Evolutionary conservation across 1,140 invertebrate genomes (phyloP), one percentile per base, ranked within the genome.

Genomic region (Zaprionus nigranus): DNA sequence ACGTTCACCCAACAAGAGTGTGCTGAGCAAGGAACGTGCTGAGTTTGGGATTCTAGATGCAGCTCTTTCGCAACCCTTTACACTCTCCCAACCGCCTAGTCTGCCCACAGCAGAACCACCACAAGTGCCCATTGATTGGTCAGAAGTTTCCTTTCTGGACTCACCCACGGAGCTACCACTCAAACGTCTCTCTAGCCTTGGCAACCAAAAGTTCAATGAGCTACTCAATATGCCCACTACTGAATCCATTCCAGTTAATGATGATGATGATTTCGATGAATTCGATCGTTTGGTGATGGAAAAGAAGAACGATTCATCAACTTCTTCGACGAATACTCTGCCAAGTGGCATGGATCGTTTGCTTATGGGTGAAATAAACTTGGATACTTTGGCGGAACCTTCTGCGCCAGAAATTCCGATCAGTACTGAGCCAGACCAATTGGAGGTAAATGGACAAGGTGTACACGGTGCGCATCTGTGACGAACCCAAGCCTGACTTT

Each of bases 31-130:
- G 22, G 91, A 92, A 53, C 87, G 91, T 17, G 84, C 85, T 2
- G 82, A 92, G n/a, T 92, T 91, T 71, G 91, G 87, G 1, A 92
- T 92, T 13, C 13, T 92, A 9, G 91, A 92, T 67, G 83, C 83
- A 6, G 78, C 75, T 5, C 69, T 60, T 5, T 92, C 86, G 0
- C 75, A 92, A 30, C 81, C 77, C 0, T 76, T 79, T 46, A 69
- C 65, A 9, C 58, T 82, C n/a, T 79, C 76, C 0, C 75, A 83
- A 28, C 7, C 76, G 1, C n/a, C 40, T 17, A 46, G 40, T 46
- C 40, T 46, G 0, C 46, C 57, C 70, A 1, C 15, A 7, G 2
- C 40, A 0, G 40, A 59, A 5, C 4, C 59, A n/a, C 49, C 74
- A 2, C 22, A 51, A 7, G 53, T 24, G n/a, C n/a, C 64, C 11